These are phyloP conservation scores for Cynodonichthys magdalenae DNA, from an alignment of 2,797 vertebrate genomes.

Conservation along the genomic window DNA sequence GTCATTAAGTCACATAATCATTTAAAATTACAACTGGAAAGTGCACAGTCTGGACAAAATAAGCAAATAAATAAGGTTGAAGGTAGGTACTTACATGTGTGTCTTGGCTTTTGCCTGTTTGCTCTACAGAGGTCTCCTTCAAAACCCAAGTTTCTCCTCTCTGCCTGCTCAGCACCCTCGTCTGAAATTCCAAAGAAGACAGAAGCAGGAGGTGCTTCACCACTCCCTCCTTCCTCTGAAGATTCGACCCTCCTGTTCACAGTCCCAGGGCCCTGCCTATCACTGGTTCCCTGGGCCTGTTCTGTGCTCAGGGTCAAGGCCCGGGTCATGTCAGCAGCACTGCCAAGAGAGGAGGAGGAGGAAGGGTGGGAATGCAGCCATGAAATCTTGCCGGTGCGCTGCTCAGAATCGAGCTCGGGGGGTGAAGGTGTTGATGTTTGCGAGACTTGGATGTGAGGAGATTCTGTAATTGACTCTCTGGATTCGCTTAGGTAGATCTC, in stretches of 20 bases:
- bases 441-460: constrained; percentile 35
- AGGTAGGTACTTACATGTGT: constrained; percentile 89
- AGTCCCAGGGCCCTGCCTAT: constrained; percentile 50
- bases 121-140: constrained; percentile 88
- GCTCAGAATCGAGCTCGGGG: constrained; percentile 41
- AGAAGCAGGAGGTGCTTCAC: constrained; percentile 88
- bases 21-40: constrained; percentile 3
- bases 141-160: constrained; percentile 81
- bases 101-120: constrained; percentile 86
- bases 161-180: constrained; percentile 88
- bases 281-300: constrained; percentile 44
- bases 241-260: constrained; percentile 84
- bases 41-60: constrained; percentile 18
- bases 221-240: constrained; percentile 87
- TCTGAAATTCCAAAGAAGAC: constrained; percentile 91
- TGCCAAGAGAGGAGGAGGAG: constrained; percentile 58
- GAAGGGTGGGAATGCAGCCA: constrained; percentile 63
- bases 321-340: constrained; percentile 58
- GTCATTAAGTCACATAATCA: constrained; percentile 4
- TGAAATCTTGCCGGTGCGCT: constrained; percentile 49
- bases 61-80: constrained; percentile 31
- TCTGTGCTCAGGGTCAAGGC: constrained; percentile 60
- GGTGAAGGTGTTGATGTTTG: constrained; percentile 68
- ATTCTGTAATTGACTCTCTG: constrained; percentile 34
- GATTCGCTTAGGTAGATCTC: constrained; percentile 46